These are phyloP conservation scores for Athrips mouffetella DNA, from an alignment of 2,888 invertebrate species.

Conservation along the genomic window DNA sequence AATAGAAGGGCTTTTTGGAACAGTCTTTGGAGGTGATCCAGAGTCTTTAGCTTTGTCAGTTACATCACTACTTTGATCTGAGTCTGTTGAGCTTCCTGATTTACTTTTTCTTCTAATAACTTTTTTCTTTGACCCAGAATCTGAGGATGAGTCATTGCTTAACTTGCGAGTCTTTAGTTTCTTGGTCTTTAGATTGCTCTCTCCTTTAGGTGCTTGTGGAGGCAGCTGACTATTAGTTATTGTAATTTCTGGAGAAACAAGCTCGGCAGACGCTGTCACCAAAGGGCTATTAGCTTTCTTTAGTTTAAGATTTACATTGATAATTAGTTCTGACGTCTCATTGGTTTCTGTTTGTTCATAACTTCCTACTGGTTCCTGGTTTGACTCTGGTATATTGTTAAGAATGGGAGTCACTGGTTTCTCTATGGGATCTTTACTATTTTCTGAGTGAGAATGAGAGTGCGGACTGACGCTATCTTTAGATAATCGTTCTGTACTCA, in stretches of 20 bases:
- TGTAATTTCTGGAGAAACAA: constrained; percentile 63
- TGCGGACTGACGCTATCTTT: constrained; percentile 27
- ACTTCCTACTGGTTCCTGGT: constrained; percentile 44
- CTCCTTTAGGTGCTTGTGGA: constrained; percentile 69
- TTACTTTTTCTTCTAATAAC: constrained; percentile 62
- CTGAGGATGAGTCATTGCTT: constrained; percentile 60
- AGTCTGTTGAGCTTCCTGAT: constrained; percentile 67
- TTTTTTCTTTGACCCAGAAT: constrained; percentile 60
- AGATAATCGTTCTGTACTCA: constrained; percentile 54
- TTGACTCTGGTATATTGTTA: constrained; percentile 37
- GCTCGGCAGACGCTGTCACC: constrained; percentile 40
- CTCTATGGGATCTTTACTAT: constrained; percentile 33
- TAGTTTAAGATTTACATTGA: constrained; percentile 69
- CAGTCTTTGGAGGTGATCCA: constrained; percentile 39
- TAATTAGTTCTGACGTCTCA: constrained; percentile 65
- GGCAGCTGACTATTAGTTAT: constrained; percentile 68
- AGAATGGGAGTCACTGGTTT: constrained; percentile 6
- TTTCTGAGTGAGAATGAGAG: constrained; percentile 25
- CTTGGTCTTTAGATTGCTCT: constrained; percentile 48
- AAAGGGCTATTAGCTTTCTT: constrained; percentile 58
- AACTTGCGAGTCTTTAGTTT: constrained; percentile 62
- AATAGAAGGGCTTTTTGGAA: constrained; percentile 43
- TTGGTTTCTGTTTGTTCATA: constrained; percentile 60
- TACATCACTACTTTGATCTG: constrained; percentile 54
- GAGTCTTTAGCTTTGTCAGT: constrained; percentile 38